Base-by-base conservation (phyloP, 2,113 vertebrate species). In the Corapipo altera region DNA sequence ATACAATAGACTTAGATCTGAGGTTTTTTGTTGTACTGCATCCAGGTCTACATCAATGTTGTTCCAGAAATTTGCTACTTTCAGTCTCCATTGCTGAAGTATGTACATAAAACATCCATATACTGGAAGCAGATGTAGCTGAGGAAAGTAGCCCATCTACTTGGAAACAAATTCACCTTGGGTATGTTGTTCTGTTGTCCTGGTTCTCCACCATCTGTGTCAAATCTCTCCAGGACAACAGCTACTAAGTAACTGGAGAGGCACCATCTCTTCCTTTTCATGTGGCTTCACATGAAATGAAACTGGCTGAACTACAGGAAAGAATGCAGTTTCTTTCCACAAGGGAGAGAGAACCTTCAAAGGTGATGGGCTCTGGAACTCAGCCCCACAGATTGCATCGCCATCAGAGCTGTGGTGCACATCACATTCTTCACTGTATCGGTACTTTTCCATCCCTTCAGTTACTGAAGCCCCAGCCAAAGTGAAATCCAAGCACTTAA, bases 231-330 rank as follows among this genome's bases (percentile, higher is more conserved):
- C 13, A 11, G 9, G 37, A 18, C 14, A 83, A n/a, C 15, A 64
- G 22, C 10, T 28, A 1, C 21, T 62, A 8, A 1, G 18, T 54
- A 9, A 8, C 41, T 62, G 41, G 28, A 73, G 67, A 35, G 28
- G 3, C 12, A 43, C 28, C 0, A 0, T 43, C 28, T 35, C 16
- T 28, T 77, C 55, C 37, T 74, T 59, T 48, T 49, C 23, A 4
- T 11, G 27, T 54, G 73, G 30, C 35, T 74, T 57, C 57, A 27
- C 27, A 26, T 0, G 4, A 83, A 64, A n/a, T 51, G n/a, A 76
- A 30, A 37, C 16, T 81, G 62, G 9, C 32, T 84, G 46, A 84
- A 44, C 22, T 44, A 70, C 43, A 71, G 48, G 70, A 59, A 66
- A 87, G 35, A 46, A n/a, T 28, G 32, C 19, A 16, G 6, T 30